These are phyloP conservation scores for Arctopsyche grandis DNA, from an alignment of 1,140 invertebrate genomes.

Conservation along the genomic window DNA sequence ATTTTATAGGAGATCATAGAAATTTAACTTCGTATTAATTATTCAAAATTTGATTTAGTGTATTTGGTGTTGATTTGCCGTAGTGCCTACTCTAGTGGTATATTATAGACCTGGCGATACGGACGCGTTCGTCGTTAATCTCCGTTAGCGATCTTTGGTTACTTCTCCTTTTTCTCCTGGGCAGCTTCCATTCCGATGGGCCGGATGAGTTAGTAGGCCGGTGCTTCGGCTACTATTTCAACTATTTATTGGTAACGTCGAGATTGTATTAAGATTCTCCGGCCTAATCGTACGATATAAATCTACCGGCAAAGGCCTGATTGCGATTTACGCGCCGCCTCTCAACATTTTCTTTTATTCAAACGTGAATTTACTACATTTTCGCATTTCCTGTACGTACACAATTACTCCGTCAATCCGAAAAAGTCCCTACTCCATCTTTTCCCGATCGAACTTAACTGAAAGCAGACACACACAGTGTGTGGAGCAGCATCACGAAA, in stretches of 20 bases:
- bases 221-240: slow-evolving; percentile 38
- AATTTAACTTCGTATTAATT: no score
- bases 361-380: neutral
- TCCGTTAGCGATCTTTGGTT: slow-evolving; percentile 19
- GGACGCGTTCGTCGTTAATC: slow-evolving; percentile 3
- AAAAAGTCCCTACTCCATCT: neutral
- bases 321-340: slow-evolving; percentile 27
- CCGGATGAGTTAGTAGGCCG: slow-evolving; percentile 3
- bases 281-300: slow-evolving; percentile 47
- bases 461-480: neutral
- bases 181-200: neutral
- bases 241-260: slow-evolving; percentile 52
- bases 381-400: neutral
- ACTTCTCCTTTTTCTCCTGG: neutral
- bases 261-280: slow-evolving; percentile 50
- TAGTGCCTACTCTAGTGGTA: no score
- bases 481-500: neutral
- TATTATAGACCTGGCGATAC: neutral
- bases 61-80: neutral
- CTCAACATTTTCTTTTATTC: neutral
- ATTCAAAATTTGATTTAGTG: no score
- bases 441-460: slow-evolving; percentile 1
- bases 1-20: no score
- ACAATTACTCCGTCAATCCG: neutral
- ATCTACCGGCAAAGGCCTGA: slow-evolving; percentile 35